These are phyloP conservation scores for Entomobrya multifasciata DNA, from an alignment of 2,888 invertebrate species.

Conservation along the genomic window DNA sequence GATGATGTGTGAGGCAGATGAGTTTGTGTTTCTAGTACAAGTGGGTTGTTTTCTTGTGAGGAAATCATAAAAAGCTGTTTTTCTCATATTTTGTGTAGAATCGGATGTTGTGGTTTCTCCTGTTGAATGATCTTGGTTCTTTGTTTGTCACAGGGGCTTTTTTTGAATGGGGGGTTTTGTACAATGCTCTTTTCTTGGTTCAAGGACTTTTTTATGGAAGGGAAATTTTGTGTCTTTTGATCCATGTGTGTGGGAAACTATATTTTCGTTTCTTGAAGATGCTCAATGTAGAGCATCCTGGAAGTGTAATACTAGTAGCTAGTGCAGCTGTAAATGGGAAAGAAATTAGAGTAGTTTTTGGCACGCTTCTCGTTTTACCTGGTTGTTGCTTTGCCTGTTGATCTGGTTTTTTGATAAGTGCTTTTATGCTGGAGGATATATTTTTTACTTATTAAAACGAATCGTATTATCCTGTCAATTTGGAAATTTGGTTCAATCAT, in stretches of 20 bases:
- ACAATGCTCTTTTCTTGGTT: slow-evolving; percentile 60
- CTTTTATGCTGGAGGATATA: too few species aligned
- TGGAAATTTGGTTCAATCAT: not conserved
- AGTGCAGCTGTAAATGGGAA: not conserved
- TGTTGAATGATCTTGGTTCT: slow-evolving; percentile 55
- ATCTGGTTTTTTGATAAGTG: too few species aligned
- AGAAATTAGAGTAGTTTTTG: slow-evolving; percentile 29
- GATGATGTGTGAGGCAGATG: slow-evolving; percentile 16
- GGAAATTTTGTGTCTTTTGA: not conserved
- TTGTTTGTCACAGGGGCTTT: slow-evolving; percentile 34
- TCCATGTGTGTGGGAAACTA: slow-evolving; percentile 21
- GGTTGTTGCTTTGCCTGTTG: slow-evolving; percentile 49
- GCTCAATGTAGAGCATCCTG: slow-evolving; percentile 57
- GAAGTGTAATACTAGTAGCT: slow-evolving; percentile 43
- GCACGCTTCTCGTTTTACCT: slow-evolving; percentile 68
- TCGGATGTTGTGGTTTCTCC: slow-evolving; percentile 72
- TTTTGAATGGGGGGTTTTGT: not conserved
- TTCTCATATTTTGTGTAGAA: slow-evolving; percentile 40
- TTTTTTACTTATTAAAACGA: too few species aligned
- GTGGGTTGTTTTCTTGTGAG: slow-evolving; percentile 7
- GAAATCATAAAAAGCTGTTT: slow-evolving; percentile 17
- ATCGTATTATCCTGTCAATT: not conserved
- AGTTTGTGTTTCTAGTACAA: slow-evolving; percentile 3
- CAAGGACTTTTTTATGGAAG: slow-evolving; percentile 61
- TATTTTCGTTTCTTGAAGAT: slow-evolving; percentile 3